phyloP scores from a whole-genome alignment of 2,797 vertebrate genomes.

The Anguilla anguilla region DNA sequence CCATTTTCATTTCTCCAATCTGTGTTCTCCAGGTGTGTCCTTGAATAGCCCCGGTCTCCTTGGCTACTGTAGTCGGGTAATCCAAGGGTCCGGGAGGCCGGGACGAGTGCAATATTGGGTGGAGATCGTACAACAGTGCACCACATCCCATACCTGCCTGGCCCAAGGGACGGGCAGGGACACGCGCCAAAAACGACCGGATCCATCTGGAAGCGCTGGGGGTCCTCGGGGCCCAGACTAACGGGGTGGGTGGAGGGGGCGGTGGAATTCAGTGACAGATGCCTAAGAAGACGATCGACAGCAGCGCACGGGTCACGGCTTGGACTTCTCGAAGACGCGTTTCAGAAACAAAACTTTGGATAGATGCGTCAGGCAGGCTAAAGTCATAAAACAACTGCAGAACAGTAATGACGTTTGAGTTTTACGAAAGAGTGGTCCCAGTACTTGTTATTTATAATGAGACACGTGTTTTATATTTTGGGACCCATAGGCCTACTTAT shows the following conservation, averaged over 20 bases:
- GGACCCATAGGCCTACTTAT: background rate
- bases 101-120: slow-evolving; percentile 95
- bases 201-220: background rate
- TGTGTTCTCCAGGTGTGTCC: too few species aligned
- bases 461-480: background rate
- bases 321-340: background rate
- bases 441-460: background rate
- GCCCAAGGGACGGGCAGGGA: slow-evolving; percentile 47
- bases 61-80: slow-evolving; percentile 30
- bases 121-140: slow-evolving; percentile 86
- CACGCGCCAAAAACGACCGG: background rate
- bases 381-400: background rate
- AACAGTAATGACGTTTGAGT: background rate
- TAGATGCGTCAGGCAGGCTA: background rate
- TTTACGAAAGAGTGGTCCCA: background rate
- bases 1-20: background rate
- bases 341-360: background rate
- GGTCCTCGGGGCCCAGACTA: background rate
- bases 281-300: background rate
- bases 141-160: slow-evolving; percentile 84
- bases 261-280: background rate
- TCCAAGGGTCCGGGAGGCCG: slow-evolving; percentile 84
- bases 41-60: background rate
- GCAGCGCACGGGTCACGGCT: background rate
- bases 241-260: background rate